These are phyloP conservation scores for Xenotilapia caudafasciata DNA, from an alignment of 2,113 vertebrate species.

Conservation along the genomic window DNA sequence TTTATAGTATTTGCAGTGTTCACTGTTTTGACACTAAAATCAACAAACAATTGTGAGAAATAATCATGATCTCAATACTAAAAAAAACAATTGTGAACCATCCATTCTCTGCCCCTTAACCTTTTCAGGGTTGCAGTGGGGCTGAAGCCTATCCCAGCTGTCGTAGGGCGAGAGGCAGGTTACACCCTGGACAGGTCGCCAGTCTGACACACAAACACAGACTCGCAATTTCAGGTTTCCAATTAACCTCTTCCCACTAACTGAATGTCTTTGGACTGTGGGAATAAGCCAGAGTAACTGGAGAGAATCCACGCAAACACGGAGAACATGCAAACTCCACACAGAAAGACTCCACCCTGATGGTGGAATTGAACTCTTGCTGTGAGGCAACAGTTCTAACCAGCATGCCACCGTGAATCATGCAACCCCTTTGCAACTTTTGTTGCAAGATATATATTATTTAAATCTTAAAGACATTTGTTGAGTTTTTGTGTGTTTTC, in stretches of 20 bases:
- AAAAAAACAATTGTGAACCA: background rate
- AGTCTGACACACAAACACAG: background rate
- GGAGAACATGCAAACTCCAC: accelerated
- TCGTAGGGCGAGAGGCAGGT: background rate
- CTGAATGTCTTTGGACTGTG: background rate
- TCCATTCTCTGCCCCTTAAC: accelerated
- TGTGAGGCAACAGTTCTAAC: background rate
- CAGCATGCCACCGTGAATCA: background rate
- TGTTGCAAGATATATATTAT: background rate
- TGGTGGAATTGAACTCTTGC: background rate
- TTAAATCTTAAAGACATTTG: background rate
- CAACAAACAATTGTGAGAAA: background rate
- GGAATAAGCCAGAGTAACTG: background rate
- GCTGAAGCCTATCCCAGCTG: background rate
- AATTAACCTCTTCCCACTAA: background rate
- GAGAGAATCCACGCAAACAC: background rate
- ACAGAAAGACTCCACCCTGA: background rate
- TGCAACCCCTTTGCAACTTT: background rate
- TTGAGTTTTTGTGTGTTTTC: background rate
- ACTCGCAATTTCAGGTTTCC: background rate
- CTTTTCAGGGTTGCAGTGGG: background rate
- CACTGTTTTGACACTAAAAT: background rate
- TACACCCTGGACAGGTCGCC: background rate
- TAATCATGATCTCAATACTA: background rate
- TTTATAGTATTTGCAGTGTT: background rate